Evolutionary conservation across 1,140 invertebrate species (phyloP), one percentile per base, ranked within the genome.

Genomic region (Aphelenchoides fujianensis): DNA sequence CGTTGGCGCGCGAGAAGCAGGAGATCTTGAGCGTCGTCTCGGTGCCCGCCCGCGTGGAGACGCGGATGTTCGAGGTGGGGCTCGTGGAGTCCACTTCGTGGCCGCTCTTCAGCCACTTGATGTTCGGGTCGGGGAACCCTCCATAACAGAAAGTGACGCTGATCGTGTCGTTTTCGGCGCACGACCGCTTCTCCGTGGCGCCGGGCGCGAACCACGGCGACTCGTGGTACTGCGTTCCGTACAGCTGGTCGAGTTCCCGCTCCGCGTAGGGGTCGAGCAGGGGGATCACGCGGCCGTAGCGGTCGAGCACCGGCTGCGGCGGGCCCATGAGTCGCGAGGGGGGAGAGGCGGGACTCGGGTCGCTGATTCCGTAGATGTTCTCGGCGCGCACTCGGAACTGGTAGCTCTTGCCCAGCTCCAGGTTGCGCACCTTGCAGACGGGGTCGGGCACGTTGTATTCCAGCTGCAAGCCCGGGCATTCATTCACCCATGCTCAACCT

Each of bases 351-450:
- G 82, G 82, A 2, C 92, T 94, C 0, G 94, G 93, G 83, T 96
- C 94, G 84, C 92, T 94, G n/a, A 95, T 89, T n/a, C 94, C 94
- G 81, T 92, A 93, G 84, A 93, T 92, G 84, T 96, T 96, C 82
- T 95, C 93, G 1, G 95, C 94, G n/a, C 93, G 89, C 31, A 96
- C 89, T 54, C 94, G 88, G 87, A 95, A 95, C 82, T 83, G 82
- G 70, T 83, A 83, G 9, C 76, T 80, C 55, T 83, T 83, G 55
- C 83, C 82, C 31, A 83, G 64, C 70, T 83, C 82, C 30, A 83
- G 41, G 62, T 84, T 84, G 31, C 82, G 72, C n/a, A 83, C 83
- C 68, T 83, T 83, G 68, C 82, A 83, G 2, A 84, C 83, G 12
- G 82, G 82, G 54, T 83, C 83, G 16, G 82, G 83, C 61, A 83